These are phyloP conservation scores for Invenusta paracnida DNA, from an alignment of 2,888 invertebrate species.

Conservation along the genomic window DNA sequence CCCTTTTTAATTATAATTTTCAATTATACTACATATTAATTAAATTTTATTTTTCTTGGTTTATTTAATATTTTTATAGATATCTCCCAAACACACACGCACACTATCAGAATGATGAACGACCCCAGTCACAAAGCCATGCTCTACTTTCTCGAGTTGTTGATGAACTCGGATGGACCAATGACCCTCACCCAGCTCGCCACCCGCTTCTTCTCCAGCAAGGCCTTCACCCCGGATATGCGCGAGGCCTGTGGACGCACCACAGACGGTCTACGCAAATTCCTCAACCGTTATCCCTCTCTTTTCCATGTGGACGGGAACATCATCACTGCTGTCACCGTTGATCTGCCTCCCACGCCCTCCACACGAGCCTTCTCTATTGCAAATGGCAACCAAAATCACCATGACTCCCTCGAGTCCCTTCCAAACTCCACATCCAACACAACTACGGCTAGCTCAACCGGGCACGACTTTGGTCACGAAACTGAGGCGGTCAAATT, in stretches of 20 bases:
- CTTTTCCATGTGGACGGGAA: constrained; percentile 77
- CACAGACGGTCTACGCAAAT: constrained; percentile 84
- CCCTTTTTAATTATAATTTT: too few relatives aligned
- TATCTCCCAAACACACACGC: too few relatives aligned
- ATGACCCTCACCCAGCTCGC: constrained; percentile 89
- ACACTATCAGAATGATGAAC: constrained; percentile 59
- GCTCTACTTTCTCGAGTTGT: constrained; percentile 93
- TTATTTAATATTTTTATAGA: too few relatives aligned
- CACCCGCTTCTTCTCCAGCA: constrained; percentile 68
- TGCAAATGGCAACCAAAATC: not conserved
- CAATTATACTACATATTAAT: too few relatives aligned
- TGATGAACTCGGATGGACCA: constrained; percentile 85
- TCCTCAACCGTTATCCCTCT: constrained; percentile 89
- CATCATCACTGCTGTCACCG: constrained; percentile 18
- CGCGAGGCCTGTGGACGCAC: constrained; percentile 71
- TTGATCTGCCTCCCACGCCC: constrained; percentile 20
- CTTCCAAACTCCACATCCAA: not conserved
- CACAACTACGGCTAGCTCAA: not conserved
- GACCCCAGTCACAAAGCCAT: constrained; percentile 64
- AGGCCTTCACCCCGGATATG: constrained; percentile 98
- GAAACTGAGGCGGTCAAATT: constrained; percentile 94
- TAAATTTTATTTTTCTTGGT: too few relatives aligned
- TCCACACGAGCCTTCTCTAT: too few relatives aligned
- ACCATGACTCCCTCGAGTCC: not conserved
- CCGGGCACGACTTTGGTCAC: constrained; percentile 7